Conservation (phyloP, 1,140 invertebrate species). For the Lasioglossum albipes region DNA sequence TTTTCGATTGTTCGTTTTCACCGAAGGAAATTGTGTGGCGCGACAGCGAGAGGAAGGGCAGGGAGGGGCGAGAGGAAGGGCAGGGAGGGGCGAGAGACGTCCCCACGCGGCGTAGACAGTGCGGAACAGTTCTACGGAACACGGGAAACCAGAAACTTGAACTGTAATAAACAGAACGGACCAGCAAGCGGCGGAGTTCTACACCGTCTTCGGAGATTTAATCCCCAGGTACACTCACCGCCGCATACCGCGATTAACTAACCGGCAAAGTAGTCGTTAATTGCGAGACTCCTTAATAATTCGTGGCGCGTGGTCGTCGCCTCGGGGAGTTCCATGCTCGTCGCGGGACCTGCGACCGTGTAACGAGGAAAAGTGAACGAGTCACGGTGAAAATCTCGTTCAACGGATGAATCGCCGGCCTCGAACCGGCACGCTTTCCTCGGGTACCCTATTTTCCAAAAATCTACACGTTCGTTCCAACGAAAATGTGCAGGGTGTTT, state of each 20-base stretch:
- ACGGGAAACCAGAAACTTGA: slow-evolving; percentile 29
- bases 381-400: slow-evolving; percentile 36
- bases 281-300: slow-evolving; percentile 66
- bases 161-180: slow-evolving; percentile 3
- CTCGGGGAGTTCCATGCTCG: slow-evolving; percentile 41
- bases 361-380: slow-evolving; percentile 39
- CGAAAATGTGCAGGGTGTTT: too few species aligned
- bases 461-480: too few species aligned
- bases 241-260: slow-evolving; percentile 58
- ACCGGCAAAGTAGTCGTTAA: slow-evolving; percentile 61
- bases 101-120: too few species aligned
- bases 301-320: slow-evolving; percentile 58
- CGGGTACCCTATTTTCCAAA: too few species aligned
- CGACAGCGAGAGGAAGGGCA: not conserved
- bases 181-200: slow-evolving; percentile 39
- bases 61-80: too few species aligned
- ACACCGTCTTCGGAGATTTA: slow-evolving; percentile 53
- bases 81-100: too few species aligned
- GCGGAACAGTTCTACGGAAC: not conserved
- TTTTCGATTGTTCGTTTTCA: too few species aligned
- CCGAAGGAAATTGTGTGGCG: too few species aligned
- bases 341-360: slow-evolving; percentile 33
- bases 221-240: slow-evolving; percentile 50
- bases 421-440: not conserved
- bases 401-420: not conserved